phyloP scores from a whole-genome alignment of 2,888 invertebrate genomes.

The Drosophila mayaguana region DNA sequence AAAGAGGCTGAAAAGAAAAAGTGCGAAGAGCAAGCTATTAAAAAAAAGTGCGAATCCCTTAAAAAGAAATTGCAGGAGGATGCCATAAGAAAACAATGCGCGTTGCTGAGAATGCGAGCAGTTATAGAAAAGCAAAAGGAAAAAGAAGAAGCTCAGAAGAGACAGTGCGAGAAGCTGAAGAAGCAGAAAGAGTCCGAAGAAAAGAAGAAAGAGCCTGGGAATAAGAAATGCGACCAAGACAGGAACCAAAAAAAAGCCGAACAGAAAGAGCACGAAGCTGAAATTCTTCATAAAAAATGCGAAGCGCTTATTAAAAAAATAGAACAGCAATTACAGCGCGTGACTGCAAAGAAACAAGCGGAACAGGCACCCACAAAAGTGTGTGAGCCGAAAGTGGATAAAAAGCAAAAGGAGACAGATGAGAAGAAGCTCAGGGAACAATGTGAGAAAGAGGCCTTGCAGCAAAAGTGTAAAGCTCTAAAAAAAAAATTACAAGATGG shows the following conservation, averaged over 20 bases:
- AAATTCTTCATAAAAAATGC: neutral
- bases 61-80: neutral
- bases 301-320: neutral
- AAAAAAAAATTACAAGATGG: neutral
- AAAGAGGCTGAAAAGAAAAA: neutral
- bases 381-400: neutral
- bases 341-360: neutral
- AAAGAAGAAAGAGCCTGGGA: too few relatives aligned
- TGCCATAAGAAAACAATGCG: neutral
- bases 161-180: neutral
- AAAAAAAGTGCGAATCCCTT: neutral
- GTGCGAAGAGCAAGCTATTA: neutral
- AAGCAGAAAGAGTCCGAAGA: too few relatives aligned
- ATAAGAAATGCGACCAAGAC: neutral
- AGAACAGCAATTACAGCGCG: neutral
- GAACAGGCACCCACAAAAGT: neutral
- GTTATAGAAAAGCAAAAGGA: neutral
- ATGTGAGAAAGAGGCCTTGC: neutral
- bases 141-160: neutral
- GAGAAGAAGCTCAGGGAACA: neutral
- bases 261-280: neutral
- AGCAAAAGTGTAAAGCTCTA: slow-evolving; percentile 1
- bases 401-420: neutral
- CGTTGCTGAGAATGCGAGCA: neutral
- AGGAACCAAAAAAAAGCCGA: neutral